Evolutionary conservation across 2,797 vertebrate species (phyloP), one percentile per base, ranked within the genome.

Genomic region (Poeciliopsis turneri): DNA sequence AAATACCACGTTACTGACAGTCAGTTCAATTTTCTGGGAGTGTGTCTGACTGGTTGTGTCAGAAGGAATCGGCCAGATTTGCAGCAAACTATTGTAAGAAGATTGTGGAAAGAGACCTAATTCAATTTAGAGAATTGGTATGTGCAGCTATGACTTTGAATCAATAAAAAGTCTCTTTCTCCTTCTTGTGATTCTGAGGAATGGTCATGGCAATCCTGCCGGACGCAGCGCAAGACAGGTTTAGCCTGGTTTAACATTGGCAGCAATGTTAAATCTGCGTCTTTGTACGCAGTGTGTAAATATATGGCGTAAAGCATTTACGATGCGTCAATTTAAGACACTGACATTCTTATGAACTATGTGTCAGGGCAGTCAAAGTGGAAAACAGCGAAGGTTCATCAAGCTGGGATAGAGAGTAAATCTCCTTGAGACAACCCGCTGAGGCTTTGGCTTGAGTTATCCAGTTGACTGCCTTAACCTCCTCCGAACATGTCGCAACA

Each of bases 391-490:
- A 10, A 16, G n/a, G 13, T 43, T 78, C 18, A 1, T 15, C 10
- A 66, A 9, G n/a, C 39, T 45, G 39, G 39, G 61, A 46, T 12
- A 33, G 36, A 41, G 53, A 6, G 69, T n/a, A 46, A 59, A 47
- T 47, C 53, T 72, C 36, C 30, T 73, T 51, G 47, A 33, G 59
- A 53, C 33, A 68, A 61, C 25, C 77, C 15, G 20, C 41, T 5
- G 11, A 61, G 23, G 28, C 59, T 72, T 28, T 28, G 68, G 53
- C 3, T 57, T 61, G 25, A 57, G 55, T 68, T 72, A 81, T 81
- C 55, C 69, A 72, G n/a, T 72, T 81, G 79, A 72, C 69, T 53
- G 57, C 74, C 49, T 70, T 75, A 45, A 68, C 72, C 72, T 76
- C 20, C 18, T 61, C 36, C 18, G 45, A 43, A 51, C 64, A 45